Conservation (phyloP, 2,113 vertebrate genomes). For the Ictalurus punctatus region DNA sequence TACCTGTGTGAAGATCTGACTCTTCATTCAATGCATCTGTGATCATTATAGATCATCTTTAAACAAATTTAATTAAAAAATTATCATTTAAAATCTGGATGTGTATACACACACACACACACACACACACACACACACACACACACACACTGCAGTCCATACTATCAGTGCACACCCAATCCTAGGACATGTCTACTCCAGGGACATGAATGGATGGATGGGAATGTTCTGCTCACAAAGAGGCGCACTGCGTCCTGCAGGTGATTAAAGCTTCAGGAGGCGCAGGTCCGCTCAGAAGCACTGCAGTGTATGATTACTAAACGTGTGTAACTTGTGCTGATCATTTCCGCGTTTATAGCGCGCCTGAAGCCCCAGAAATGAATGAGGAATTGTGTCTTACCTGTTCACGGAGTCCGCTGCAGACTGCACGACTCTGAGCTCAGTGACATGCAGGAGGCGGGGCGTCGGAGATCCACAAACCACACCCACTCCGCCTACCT, state of each 20-base stretch:
- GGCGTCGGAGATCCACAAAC: constrained; percentile 43
- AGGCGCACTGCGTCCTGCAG: constrained; percentile 68
- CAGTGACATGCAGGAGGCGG: constrained; percentile 55
- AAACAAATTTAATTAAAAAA: background rate
- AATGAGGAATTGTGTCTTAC: constrained; percentile 61
- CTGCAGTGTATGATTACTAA: background rate
- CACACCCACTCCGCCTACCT: constrained; percentile 59
- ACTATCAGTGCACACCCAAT: background rate
- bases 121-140: constrained; percentile 27
- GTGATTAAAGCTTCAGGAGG: constrained; percentile 17
- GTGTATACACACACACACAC: constrained; percentile 16
- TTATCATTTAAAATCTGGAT: background rate
- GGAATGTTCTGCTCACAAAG: background rate
- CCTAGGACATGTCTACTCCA: no score
- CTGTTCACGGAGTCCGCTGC: constrained; percentile 69
- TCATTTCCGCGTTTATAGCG: background rate
- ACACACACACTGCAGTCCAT: background rate
- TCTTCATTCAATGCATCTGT: background rate
- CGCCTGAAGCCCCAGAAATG: background rate
- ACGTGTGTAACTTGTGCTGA: background rate
- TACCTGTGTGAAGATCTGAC: background rate
- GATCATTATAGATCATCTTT: background rate
- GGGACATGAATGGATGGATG: background rate
- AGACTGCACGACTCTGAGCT: constrained; percentile 67
- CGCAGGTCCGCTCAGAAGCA: background rate